A percentile compares a stretch with the other conserved stretches of the same genome.
Conservation (phyloP, 2,113 vertebrate genomes). For the Sula dactylatra region DNA sequence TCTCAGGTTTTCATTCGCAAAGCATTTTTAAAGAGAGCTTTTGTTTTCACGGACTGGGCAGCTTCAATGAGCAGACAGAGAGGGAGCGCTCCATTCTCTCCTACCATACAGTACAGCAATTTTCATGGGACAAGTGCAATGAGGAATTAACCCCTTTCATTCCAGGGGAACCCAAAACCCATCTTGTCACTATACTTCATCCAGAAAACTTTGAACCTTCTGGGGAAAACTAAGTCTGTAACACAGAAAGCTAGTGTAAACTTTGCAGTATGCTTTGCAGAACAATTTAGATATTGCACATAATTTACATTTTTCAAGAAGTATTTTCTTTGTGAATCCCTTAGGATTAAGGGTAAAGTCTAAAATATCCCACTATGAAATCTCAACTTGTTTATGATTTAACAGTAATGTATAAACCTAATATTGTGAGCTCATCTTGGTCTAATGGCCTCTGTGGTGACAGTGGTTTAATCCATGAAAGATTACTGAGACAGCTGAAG, state of each 20-base stretch:
- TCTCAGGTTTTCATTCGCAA: neutral
- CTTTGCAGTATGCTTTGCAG: neutral
- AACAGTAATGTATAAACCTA: neutral
- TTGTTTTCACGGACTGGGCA: neutral
- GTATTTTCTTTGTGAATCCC: neutral
- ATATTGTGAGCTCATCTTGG: neutral
- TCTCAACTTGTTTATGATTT: neutral
- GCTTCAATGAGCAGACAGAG: neutral
- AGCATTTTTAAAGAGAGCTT: neutral
- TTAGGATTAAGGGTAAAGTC: neutral
- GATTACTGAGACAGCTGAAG: neutral
- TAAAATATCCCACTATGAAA: neutral
- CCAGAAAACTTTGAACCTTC: neutral
- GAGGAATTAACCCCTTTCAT: neutral
- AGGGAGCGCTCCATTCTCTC: neutral
- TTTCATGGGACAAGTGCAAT: neutral
- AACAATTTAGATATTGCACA: neutral
- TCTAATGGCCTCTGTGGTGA: neutral
- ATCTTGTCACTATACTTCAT: neutral
- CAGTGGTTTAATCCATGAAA: neutral
- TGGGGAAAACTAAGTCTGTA: neutral
- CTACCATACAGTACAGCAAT: rapidly evolving
- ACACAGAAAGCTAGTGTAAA: neutral
- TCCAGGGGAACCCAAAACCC: neutral
- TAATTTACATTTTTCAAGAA: neutral